Evolutionary conservation across 2,797 vertebrate genomes (phyloP), one percentile per base, ranked within the genome.

Genomic region (Muraenolepis orangiensis): DNA sequence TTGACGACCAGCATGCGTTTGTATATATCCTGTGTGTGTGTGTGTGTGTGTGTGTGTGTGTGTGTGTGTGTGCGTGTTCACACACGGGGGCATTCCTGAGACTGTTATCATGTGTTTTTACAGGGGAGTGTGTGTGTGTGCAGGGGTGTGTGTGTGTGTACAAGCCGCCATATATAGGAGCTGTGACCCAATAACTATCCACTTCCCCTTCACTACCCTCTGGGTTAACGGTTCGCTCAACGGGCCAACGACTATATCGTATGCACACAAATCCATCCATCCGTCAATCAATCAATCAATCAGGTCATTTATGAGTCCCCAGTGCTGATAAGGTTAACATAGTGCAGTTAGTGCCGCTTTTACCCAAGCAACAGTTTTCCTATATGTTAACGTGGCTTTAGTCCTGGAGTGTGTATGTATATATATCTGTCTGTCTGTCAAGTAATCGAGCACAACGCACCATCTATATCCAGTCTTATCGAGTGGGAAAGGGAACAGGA

Each of bases 171-270:
- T 26, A 23, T 12, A 26, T 64, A 26, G 57, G n/a, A 10, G 57
- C 70, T 31, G 23, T 74, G 3, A 68, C 36, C 76, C 67, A 20
- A 0, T 36, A 66, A 75, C 29, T 1, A 70, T 36, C 67, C 2
- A 81, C 77, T 82, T 83, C 80, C 78, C 70, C 78, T 82, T 86
- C 28, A 4, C 82, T 69, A 72, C 18, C 16, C 10, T 32, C 13
- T 13, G 30, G 26, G 71, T 51, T 74, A 79, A 81, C 6, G 4
- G 70, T 77, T 73, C 46, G 7, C 69, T 70, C 31, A 4, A 40
- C 40, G 30, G 72, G 76, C 76, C 76, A 73, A 81, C 77, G 67
- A 72, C 23, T 2, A 30, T 1, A 31, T 4, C 28, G 29, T 0
- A 23, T 23, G n/a, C 20, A 6, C 6, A 16, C 20, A 57, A 8